These are phyloP conservation scores for Serinus canaria DNA, from an alignment of 2,113 vertebrate genomes.

Conservation along the genomic window DNA sequence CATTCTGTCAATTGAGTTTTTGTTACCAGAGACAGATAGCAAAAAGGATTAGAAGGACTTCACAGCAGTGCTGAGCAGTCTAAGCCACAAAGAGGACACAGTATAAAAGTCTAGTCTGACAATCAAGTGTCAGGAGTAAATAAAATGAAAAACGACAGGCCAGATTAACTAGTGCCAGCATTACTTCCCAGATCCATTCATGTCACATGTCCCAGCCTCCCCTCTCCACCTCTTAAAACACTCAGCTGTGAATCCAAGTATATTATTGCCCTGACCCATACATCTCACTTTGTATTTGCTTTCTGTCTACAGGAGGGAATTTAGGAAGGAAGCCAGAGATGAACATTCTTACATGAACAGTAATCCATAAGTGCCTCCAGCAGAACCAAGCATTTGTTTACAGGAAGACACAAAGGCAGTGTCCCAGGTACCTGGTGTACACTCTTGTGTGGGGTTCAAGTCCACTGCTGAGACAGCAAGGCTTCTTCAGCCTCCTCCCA, in stretches of 20 bases:
- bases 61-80: not conserved
- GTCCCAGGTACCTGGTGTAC: not conserved
- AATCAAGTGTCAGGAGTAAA: not conserved
- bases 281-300: not conserved
- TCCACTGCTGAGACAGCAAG: not conserved
- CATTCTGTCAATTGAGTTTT: not conserved
- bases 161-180: not conserved
- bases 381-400: not conserved
- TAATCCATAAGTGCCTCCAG: not conserved
- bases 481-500: not conserved
- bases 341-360: not conserved
- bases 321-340: not conserved
- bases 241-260: not conserved
- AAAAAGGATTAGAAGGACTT: conserved; percentile 38
- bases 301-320: not conserved
- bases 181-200: not conserved
- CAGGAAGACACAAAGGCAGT: not conserved
- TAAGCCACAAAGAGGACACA: not conserved
- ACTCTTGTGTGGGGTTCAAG: not conserved
- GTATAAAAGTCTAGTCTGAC: not conserved
- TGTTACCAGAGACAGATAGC: not conserved
- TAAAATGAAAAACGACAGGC: not conserved
- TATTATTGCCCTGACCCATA: not conserved
- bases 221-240: not conserved
- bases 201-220: not conserved